Evolutionary conservation across 2,113 vertebrate species (phyloP).

Genomic region (Aspiorhynchus laticeps): DNA sequence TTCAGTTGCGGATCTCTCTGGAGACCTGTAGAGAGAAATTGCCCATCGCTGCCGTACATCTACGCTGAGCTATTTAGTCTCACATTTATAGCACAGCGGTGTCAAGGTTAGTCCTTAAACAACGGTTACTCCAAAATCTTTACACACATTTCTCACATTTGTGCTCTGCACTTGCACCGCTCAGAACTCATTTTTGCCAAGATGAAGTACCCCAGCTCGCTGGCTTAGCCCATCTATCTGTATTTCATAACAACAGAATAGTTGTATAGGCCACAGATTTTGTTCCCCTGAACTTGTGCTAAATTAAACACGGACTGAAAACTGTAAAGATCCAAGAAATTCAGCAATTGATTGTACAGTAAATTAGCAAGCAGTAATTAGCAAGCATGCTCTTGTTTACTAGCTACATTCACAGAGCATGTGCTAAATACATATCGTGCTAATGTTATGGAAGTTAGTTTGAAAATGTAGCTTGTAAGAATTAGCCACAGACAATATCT

Average conservation of each 20-base stretch:
- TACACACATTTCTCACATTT: slow-evolving; percentile 49
- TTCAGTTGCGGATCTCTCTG: slow-evolving; percentile 67
- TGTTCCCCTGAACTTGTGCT: not conserved
- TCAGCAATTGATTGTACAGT: not conserved
- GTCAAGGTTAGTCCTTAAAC: slow-evolving; percentile 60
- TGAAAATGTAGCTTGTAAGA: too few species aligned
- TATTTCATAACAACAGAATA: slow-evolving; percentile 7
- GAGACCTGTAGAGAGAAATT: slow-evolving; percentile 62
- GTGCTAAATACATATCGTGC: not conserved
- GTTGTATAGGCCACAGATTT: not conserved
- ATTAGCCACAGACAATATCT: too few species aligned
- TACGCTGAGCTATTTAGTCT: slow-evolving; percentile 58
- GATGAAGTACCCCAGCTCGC: slow-evolving; percentile 12
- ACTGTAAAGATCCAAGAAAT: not conserved
- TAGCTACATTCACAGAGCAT: not conserved
- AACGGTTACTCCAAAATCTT: slow-evolving; percentile 52
- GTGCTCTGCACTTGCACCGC: slow-evolving; percentile 37
- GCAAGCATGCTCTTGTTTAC: not conserved
- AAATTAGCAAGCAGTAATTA: not conserved
- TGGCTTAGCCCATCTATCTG: slow-evolving; percentile 33
- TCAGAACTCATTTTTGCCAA: slow-evolving; percentile 37
- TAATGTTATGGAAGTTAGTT: too few species aligned
- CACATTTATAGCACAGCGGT: slow-evolving; percentile 55
- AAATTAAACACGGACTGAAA: not conserved
- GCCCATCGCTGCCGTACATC: slow-evolving; percentile 66